phyloP scores from a whole-genome alignment of 2,888 invertebrate genomes.

The Chamaedrilus cognettii region DNA sequence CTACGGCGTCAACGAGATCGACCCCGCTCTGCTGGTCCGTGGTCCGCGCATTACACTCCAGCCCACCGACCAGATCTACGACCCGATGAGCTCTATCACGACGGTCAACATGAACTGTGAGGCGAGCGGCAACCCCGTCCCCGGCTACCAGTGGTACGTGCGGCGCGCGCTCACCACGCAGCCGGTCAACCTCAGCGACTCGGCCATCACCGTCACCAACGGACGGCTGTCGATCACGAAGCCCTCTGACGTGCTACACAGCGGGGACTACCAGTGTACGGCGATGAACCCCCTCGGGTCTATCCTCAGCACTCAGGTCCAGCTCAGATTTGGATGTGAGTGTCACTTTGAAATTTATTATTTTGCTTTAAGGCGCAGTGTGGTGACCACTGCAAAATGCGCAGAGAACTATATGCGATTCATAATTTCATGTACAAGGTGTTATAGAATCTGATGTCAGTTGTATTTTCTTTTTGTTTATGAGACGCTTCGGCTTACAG shows the following conservation, averaged over 20 bases:
- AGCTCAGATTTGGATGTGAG: constrained; percentile 52
- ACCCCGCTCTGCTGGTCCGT: constrained; percentile 19
- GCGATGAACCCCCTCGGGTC: constrained; percentile 47
- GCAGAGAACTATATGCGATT: no score
- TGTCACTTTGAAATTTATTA: constrained; percentile 11
- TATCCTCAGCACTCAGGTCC: constrained; percentile 41
- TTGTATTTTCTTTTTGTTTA: neutral
- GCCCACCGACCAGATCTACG: constrained; percentile 35
- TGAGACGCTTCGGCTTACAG: neutral
- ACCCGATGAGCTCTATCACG: constrained; percentile 43
- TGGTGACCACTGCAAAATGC: no score
- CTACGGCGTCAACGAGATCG: constrained; percentile 35
- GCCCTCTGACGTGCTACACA: constrained; percentile 42
- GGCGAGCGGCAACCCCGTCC: constrained; percentile 42
- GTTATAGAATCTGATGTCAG: neutral
- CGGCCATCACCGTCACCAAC: constrained; percentile 47
- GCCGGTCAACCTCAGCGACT: constrained; percentile 15
- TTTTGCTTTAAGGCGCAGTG: no score
- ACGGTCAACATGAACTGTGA: constrained; percentile 50
- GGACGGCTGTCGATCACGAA: constrained; percentile 48
- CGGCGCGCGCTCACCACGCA: neutral
- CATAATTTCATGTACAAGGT: no score
- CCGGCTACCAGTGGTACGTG: constrained; percentile 43
- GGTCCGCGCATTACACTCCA: constrained; percentile 32
- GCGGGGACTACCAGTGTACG: constrained; percentile 48